Evolutionary conservation across 2,797 vertebrate genomes (phyloP), one percentile per base, ranked within the genome.

Genomic region (Fratercula arctica): DNA sequence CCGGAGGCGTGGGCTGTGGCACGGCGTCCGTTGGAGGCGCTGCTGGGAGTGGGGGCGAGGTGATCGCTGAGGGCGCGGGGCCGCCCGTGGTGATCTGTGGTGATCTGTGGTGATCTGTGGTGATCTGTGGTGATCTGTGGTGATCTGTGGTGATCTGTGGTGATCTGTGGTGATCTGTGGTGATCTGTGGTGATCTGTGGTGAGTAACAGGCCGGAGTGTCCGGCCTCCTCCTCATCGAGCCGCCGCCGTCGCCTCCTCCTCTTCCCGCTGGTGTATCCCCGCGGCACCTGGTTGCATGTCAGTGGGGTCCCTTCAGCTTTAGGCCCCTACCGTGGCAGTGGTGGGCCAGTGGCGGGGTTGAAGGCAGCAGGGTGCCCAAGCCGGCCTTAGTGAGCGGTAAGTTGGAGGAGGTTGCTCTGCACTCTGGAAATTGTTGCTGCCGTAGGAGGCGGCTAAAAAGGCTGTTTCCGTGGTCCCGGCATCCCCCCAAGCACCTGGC

Each of bases 291-390:
- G 13, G 16, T 37, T 20, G 2, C 37, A 6, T 16, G 39, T 23
- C 51, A 24, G 51, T 7, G 18, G 18, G 2, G 64, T 17, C 26
- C 26, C 11, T 35, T 43, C 35, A 8, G 66, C 35, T 46, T 6
- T 6, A 5, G 6, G 15, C 26, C 25, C 12, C 5, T 8, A 2
- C 14, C 2, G n/a, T 12, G 33, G 28, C 53, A 11, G 39, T 3
- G 37, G 17, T 12, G 41, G 41, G 24, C 29, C 29, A 5, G 48
- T 2, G 41, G 41, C 7, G 21, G 10, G 3, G 75, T 2, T 51
- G 57, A 56, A 46, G 33, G 9, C 23, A 6, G 25, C 8, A 11
- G 20, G 26, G 79, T 14, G 26, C 15, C 33, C 50, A 6, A 26
- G 33, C 8, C 4, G 39, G 29, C 39, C 16, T 24, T 14, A 17